Conservation (phyloP, 2,797 vertebrate species). For the Furcifer pardalis region DNA sequence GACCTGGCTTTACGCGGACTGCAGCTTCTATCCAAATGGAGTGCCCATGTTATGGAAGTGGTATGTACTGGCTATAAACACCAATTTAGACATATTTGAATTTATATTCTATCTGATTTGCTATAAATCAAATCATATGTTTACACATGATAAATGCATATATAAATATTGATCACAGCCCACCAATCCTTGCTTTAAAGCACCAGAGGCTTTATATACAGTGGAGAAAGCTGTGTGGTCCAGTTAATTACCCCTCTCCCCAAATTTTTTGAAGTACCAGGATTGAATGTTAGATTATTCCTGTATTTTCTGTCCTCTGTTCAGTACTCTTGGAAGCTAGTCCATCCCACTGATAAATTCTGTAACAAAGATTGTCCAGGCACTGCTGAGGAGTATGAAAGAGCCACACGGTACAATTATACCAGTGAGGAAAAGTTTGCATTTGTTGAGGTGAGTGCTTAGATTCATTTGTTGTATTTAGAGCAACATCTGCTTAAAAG, state of each 20-base stretch:
- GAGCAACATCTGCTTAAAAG: background rate
- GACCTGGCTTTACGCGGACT: slow-evolving; percentile 93
- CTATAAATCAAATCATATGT: background rate
- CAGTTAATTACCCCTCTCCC: background rate
- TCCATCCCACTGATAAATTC: slow-evolving; percentile 99
- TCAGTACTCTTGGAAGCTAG: slow-evolving; percentile 98
- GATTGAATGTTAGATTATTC: background rate
- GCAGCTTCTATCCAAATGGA: slow-evolving; percentile 98
- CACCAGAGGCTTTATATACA: background rate
- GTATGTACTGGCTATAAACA: slow-evolving; percentile 76
- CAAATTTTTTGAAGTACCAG: background rate
- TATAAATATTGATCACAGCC: background rate
- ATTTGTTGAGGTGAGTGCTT: slow-evolving; percentile 88
- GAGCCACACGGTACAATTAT: slow-evolving; percentile 97
- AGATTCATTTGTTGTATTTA: background rate
- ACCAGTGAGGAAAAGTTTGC: slow-evolving; percentile 99
- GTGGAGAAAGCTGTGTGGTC: background rate
- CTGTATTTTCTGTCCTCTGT: slow-evolving; percentile 27
- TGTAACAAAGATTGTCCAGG: slow-evolving; percentile 99
- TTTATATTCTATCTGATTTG: background rate
- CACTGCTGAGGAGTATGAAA: slow-evolving; percentile 95
- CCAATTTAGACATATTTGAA: background rate
- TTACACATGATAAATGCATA: background rate
- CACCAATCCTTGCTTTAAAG: background rate
- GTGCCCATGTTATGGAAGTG: slow-evolving; percentile 99